Evolutionary conservation across 2,797 vertebrate species (phyloP), one percentile per base, ranked within the genome.

Genomic region (Phrynocephalus guinanensis): DNA sequence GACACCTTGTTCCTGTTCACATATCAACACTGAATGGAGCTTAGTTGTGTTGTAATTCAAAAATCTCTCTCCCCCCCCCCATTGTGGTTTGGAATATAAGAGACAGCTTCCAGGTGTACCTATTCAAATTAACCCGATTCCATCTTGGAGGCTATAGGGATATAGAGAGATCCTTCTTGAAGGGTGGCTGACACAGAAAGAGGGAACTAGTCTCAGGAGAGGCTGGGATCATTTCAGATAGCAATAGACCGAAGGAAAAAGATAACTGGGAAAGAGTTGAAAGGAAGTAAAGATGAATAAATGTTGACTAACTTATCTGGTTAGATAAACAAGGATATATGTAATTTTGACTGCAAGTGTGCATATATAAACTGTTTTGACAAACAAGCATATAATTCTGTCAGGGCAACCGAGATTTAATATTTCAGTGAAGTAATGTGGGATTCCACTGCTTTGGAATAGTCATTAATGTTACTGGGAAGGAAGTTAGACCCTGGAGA

Each of bases 301-400:
- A 66, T 52, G 80, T 66, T 84, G 68, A 88, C 56, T 84, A 79
- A 79, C 52, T 30, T 30, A 84, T 67, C 22, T 44, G 24, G 44
- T 79, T 72, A 79, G 70, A 66, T 84, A 80, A 75, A 73, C 9
- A 26, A 84, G 56, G 68, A 84, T 80, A 84, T 88, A 73, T 80
- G 82, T 70, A 84, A 73, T 73, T 68, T 79, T 84, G 76, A 75
- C 22, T 84, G 30, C 70, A 80, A 50, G n/a, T 63, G 67, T 84
- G 70, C 44, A 52, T 67, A 73, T n/a, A 67, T 13, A 73, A 84
- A 68, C 38, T 79, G 6, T 44, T 56, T 75, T 73, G 82, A 67
- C 38, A 80, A 86, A 68, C 44, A 78, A 60, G 70, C 30, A 5
- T 68, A 84, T 84, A 88, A 84, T 79, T 84, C 77, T 84, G 38